Conservation (phyloP, 2,888 invertebrate genomes). For the Agrochola lychnidis region DNA sequence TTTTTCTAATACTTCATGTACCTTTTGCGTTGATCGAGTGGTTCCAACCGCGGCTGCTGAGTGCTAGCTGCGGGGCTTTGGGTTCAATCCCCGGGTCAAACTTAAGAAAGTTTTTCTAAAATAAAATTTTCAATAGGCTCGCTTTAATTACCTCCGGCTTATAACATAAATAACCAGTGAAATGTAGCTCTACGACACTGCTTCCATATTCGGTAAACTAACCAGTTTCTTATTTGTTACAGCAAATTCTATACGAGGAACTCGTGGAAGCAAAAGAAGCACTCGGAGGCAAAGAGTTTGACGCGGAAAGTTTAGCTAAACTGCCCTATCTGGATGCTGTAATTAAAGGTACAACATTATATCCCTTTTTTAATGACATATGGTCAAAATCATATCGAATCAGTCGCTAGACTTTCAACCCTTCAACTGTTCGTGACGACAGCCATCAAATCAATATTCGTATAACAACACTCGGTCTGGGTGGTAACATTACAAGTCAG, state of each 20-base stretch:
- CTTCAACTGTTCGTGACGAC: neutral
- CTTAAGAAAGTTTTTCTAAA: neutral
- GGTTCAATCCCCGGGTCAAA: neutral
- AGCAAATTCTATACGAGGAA: slow-evolving; percentile 77
- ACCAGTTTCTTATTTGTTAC: neutral
- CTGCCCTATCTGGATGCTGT: slow-evolving; percentile 73
- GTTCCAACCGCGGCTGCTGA: no score
- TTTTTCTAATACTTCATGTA: neutral
- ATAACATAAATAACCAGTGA: neutral
- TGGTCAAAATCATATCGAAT: neutral
- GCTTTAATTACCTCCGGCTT: neutral
- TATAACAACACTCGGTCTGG: neutral
- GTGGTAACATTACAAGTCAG: no score
- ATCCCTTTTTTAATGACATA: neutral
- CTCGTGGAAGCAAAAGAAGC: slow-evolving; percentile 69
- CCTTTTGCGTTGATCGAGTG: neutral
- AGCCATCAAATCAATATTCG: neutral
- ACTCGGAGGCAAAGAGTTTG: slow-evolving; percentile 62
- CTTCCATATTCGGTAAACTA: neutral
- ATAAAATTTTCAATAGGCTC: neutral
- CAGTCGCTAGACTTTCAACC: no score
- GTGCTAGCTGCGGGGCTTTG: no score
- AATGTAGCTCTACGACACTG: neutral
- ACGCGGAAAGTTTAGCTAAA: slow-evolving; percentile 59
- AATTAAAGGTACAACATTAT: slow-evolving; percentile 73